phyloP scores from a whole-genome alignment of 2,797 vertebrate genomes.

The Falco peregrinus region DNA sequence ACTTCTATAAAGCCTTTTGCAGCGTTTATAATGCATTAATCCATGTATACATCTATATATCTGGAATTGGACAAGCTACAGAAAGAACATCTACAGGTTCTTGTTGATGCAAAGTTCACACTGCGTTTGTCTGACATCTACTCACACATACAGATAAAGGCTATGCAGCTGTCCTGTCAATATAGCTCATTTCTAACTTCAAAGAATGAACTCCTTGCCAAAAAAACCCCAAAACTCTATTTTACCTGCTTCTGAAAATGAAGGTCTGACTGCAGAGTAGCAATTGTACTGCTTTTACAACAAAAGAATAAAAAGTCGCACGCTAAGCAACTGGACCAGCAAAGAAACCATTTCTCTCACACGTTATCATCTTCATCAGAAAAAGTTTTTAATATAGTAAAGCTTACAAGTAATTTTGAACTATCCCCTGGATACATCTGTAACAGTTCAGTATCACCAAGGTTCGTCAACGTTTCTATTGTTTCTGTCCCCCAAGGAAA shows the following conservation, averaged over 20 bases:
- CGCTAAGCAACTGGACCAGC: neutral
- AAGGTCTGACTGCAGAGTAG: neutral
- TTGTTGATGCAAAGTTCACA: neutral
- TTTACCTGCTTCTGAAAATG: neutral
- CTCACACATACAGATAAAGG: neutral
- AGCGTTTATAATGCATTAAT: neutral
- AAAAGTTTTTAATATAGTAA: neutral
- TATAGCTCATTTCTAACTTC: neutral
- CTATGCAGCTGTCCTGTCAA: neutral
- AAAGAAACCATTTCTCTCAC: neutral
- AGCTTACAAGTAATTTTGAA: conserved; percentile 81
- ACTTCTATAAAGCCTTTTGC: neutral
- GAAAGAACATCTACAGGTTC: neutral
- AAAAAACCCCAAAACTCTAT: neutral
- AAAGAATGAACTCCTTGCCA: neutral
- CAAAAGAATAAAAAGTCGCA: neutral
- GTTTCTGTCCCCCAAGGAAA: conserved; percentile 93
- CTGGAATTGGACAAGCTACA: neutral
- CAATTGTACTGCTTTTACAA: neutral
- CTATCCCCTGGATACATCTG: conserved; percentile 73
- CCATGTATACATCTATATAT: neutral
- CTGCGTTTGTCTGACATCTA: neutral
- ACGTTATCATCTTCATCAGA: neutral
- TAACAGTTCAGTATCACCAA: conserved; percentile 83
- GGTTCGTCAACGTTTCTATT: conserved; percentile 87